Evolutionary conservation across 1,140 invertebrate species (phyloP), one percentile per base, ranked within the genome.

Genomic region (Hermetia illucens): DNA sequence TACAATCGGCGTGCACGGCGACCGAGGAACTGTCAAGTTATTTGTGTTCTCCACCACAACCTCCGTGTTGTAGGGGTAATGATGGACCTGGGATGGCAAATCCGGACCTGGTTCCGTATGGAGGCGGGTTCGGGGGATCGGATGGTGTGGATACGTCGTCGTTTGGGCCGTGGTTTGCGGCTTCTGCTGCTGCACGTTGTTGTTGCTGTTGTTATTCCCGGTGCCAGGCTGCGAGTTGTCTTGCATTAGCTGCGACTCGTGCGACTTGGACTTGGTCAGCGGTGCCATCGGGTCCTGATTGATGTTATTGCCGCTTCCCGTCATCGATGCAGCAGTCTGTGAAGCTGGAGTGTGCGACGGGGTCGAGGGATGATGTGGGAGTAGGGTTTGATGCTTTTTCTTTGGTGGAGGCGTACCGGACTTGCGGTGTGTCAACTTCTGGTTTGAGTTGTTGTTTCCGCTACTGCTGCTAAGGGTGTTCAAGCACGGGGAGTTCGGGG

Each of bases 241-340:
- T 46, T 57, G 24, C 44, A 92, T 67, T 57, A n/a, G n/a, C n/a
- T 92, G 87, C 8, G 84, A 89, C 64, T 93, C 88, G 60, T 92
- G 86, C 21, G 88, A 92, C 51, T 86, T 85, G 38, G 87, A 92
- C 63, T 90, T 91, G 20, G 79, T 86, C 37, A 92, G 65, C 13
- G 83, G 75, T 27, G 21, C 36, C 20, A 39, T 24, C 16, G 31
- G 19, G 12, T 21, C 17, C 18, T 31, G 37, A 39, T 17, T 39
- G 30, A 22, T 25, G 22, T 20, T 21, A 40, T 42, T n/a, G 15
- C 33, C 9, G n/a, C 13, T 12, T 27, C 9, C 15, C 3, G 9
- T 29, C 9, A 25, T 13, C 10, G 36, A 19, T 36, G 37, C 15
- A 30, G 34, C 2, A 33, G 10, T 22, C 10, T 17, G 6, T 37